Percentiles rank a stretch among this genome's conserved stretches.
phyloP scores from a whole-genome alignment of 2,113 vertebrate species.

The Neotragus moschatus region DNA sequence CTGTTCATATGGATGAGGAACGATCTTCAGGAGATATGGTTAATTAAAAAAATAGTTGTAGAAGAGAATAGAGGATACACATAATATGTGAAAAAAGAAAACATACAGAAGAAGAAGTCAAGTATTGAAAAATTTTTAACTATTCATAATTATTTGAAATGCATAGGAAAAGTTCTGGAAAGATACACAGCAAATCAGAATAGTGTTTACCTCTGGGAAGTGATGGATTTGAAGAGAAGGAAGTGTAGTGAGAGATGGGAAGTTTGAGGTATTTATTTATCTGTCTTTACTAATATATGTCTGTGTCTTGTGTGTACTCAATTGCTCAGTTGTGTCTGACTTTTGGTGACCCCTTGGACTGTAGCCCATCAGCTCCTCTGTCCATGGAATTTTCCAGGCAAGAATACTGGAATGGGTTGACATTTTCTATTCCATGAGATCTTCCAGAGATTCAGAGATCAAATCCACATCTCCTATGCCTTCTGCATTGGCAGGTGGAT shows the following conservation, averaged over 20 bases:
- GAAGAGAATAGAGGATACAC: neutral
- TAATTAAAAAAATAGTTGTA: neutral
- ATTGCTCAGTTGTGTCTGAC: neutral
- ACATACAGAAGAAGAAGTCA: neutral
- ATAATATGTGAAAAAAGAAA: neutral
- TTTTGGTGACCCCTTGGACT: neutral
- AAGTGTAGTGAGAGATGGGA: neutral
- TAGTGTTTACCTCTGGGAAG: neutral
- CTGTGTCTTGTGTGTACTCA: neutral
- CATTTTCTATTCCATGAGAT: neutral
- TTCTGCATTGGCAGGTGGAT: neutral
- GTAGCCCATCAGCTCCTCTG: neutral
- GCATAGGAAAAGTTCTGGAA: no score
- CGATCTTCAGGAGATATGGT: neutral
- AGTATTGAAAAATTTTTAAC: no score
- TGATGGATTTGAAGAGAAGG: neutral
- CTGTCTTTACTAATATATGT: neutral
- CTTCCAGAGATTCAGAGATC: neutral
- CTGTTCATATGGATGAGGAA: accelerated
- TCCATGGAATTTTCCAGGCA: neutral
- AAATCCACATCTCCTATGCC: neutral
- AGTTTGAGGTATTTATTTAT: neutral
- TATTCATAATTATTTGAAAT: neutral
- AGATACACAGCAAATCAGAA: neutral
- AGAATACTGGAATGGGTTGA: neutral